Base-by-base conservation (phyloP, 2,797 vertebrate genomes). In the Carduelis carduelis region DNA sequence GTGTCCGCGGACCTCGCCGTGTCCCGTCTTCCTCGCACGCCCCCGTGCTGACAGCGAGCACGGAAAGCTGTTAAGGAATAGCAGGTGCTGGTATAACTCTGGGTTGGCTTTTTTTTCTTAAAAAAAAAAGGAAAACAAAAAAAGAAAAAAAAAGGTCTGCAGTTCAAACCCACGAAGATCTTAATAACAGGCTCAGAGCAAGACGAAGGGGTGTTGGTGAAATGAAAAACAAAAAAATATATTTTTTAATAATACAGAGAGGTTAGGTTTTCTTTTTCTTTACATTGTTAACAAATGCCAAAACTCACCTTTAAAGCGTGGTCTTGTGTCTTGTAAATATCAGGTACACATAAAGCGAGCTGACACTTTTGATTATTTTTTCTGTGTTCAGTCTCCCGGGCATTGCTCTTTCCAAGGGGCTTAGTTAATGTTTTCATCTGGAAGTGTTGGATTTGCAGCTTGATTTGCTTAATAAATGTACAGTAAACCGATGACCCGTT, bases 371-470 rank as follows among this genome's bases (percentile, higher is more conserved):
- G 90, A 97, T 96, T 94, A 93, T 94, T 96, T 95, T 94, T 95
- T 96, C 37, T 64, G 50, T 66, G 74, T 80, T 92, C 64, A 32
- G 88, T 94, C 95, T 92, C 94, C 32, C 63, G 76, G 95, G 95
- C 68, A 52, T 93, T 86, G 56, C 80, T 94, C 64, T 75, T 94
- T 89, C 91, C 94, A 85, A 91, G 91, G 84, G 94, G 92, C 72
- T 95, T 92, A 91, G 91, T 92, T 95, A 88, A 92, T 94, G 86
- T 95, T 93, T 95, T 95, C 95, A 91, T 92, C 95, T 97, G 96
- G 96, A 97, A 97, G 95, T 93, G 86, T 95, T 96, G 96, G 96
- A 96, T 96, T 96, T 97, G 96, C 94, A 94, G 94, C 86, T 92
- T 90, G 90, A 94, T 95, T 95, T 94, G 89, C 91, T 96, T 97